A percentile compares a stretch with the other conserved stretches of the same genome.
phyloP scores from a whole-genome alignment of 2,888 invertebrate genomes.

The Epinotia brunnichana region DNA sequence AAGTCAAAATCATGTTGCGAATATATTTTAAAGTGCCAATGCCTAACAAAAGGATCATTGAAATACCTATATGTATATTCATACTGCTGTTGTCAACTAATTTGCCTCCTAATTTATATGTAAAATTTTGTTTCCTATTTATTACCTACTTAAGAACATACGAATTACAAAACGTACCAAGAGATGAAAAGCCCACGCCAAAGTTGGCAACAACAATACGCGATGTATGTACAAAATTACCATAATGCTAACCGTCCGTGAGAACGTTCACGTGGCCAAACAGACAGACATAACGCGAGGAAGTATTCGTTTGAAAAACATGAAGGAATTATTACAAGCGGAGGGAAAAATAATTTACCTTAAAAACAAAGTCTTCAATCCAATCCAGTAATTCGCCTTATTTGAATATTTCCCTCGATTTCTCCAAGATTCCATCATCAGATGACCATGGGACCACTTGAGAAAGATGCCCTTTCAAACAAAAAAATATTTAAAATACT shows the following conservation, averaged over 20 bases:
- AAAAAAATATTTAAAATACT: too few relatives aligned
- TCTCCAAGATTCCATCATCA: too few relatives aligned
- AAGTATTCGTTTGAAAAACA: conserved; percentile 17
- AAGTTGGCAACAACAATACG: conserved; percentile 61
- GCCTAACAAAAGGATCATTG: too few relatives aligned
- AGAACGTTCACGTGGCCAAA: conserved; percentile 76
- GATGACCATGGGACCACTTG: too few relatives aligned
- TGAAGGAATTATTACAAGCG: neutral
- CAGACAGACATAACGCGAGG: conserved; percentile 52
- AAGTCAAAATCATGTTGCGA: too few relatives aligned
- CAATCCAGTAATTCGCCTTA: too few relatives aligned
- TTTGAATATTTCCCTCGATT: too few relatives aligned
- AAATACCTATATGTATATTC: neutral
- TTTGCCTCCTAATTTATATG: neutral
- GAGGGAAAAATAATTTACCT: neutral
- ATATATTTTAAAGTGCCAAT: too few relatives aligned
- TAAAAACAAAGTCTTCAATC: neutral
- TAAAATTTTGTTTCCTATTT: neutral
- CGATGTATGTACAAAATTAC: conserved; percentile 69
- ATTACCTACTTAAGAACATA: conserved; percentile 3
- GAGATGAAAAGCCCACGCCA: conserved; percentile 30
- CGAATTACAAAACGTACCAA: conserved; percentile 4
- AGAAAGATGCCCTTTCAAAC: too few relatives aligned
- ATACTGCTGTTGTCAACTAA: neutral
- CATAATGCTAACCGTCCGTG: conserved; percentile 75